Base-by-base conservation (phyloP, 2,888 invertebrate species). In the Lycaena phlaeas region DNA sequence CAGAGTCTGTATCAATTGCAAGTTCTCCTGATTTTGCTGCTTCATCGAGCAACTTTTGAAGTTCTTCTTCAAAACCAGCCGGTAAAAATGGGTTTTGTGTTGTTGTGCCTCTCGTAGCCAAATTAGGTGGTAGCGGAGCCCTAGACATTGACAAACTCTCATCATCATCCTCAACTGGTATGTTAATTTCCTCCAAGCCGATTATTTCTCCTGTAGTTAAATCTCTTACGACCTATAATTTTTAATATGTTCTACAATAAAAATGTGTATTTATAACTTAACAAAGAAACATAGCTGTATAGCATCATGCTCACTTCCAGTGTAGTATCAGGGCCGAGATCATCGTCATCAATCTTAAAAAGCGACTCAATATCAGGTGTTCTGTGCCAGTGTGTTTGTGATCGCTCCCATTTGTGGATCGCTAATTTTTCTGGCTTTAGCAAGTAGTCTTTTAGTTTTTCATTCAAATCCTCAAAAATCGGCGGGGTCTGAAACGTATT, bases 41-140 rank as follows among this genome's bases (percentile, higher is more conserved):
- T 31, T 69, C 64, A 36, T 75, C 64, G 10, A 82, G 61, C 44
- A 87, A 70, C 50, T 84, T 81, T 11, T 77, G 73, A 0, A 82
- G 51, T 41, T 87, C 85, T 36, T 87, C 79, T 47, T 89, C 86
- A 64, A 94, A 92, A 2, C 94, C 93, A 34, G 94, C 96, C 1
- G 96, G 96, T 87, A 94, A 89, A 66, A 97, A 97, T 1, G 95
- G 95, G 61, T 89, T 91, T 64, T 93, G 94, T 44, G 90, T 90
- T 0, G 90, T 88, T 38, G 89, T 91, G 10, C 96, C 96, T 54
- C 90, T 85, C 0, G 92, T 87, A 36, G 90, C 87, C 58, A 92
- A 88, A 28, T 85, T 82, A 2, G 91, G 87, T 5, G 92, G 88
- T 27, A 91, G 87, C 0, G 95, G 95, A 14, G 92, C 90, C 52